phyloP scores from a whole-genome alignment of 1,140 invertebrate genomes.

The Archegozetes longisetosus region DNA sequence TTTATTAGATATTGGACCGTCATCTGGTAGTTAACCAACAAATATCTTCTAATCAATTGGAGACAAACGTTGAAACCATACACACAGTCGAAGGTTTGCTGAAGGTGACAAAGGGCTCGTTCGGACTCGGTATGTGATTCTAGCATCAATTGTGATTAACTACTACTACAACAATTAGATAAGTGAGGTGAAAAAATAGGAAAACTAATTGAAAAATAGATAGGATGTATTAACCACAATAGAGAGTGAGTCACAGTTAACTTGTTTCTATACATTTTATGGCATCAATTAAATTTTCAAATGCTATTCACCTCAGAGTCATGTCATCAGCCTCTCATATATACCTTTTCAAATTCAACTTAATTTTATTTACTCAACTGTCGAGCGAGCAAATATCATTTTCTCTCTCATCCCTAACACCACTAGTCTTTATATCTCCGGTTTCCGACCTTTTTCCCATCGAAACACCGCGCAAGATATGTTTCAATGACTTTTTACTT shows the following conservation, averaged over 20 bases:
- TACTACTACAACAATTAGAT: neutral
- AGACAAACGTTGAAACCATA: conserved; percentile 10
- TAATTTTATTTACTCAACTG: neutral
- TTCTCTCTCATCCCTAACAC: no score
- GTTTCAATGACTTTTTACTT: no score
- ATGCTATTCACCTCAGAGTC: neutral
- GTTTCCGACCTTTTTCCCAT: no score
- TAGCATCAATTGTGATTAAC: no score
- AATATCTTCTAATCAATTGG: conserved; percentile 14
- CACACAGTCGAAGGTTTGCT: neutral
- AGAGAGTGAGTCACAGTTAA: neutral
- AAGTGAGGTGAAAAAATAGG: neutral
- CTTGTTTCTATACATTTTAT: neutral
- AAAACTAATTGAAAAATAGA: no score
- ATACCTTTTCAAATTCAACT: no score
- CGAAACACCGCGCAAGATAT: no score
- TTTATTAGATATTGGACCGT: conserved; percentile 18
- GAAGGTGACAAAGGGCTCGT: neutral
- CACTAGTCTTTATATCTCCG: no score
- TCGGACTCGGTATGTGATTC: neutral
- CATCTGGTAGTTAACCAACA: conserved; percentile 19
- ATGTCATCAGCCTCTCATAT: neutral
- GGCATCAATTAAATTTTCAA: no score
- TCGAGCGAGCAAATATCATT: no score
- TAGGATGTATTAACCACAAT: no score